A percentile compares a stretch with the other conserved stretches of the same genome.
Conservation (phyloP, 2,113 vertebrate genomes). For the Camelus bactrianus region DNA sequence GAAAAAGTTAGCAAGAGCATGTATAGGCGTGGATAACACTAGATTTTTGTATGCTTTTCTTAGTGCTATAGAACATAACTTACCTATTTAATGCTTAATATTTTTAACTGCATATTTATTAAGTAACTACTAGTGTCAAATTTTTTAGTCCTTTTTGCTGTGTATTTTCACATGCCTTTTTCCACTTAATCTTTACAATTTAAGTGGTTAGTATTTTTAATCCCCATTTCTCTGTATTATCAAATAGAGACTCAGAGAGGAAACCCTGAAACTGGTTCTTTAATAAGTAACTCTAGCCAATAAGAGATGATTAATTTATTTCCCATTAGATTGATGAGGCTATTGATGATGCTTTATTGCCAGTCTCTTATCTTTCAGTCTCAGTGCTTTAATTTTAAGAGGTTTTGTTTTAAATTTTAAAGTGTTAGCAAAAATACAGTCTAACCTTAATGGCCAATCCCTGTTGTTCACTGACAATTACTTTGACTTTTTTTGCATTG, state of each 20-base stretch:
- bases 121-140: background rate
- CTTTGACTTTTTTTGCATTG: background rate
- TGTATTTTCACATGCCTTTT: background rate
- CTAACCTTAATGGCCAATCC: background rate
- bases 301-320: background rate
- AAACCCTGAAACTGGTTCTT: background rate
- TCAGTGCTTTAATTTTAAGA: background rate
- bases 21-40: background rate
- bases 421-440: background rate
- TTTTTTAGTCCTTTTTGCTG: background rate
- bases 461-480: background rate
- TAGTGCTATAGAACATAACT: background rate
- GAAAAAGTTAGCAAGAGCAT: background rate
- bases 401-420: background rate
- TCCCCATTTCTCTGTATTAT: background rate
- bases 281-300: background rate
- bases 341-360: background rate
- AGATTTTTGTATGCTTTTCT: background rate
- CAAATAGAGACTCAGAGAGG: background rate
- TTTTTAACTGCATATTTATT: background rate
- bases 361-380: background rate
- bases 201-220: background rate
- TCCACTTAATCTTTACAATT: slow-evolving; percentile 5
- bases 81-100: background rate
- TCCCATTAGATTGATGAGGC: background rate